Evolutionary conservation across 2,888 invertebrate genomes (phyloP).

Genomic region (Apodemia hepburni): DNA sequence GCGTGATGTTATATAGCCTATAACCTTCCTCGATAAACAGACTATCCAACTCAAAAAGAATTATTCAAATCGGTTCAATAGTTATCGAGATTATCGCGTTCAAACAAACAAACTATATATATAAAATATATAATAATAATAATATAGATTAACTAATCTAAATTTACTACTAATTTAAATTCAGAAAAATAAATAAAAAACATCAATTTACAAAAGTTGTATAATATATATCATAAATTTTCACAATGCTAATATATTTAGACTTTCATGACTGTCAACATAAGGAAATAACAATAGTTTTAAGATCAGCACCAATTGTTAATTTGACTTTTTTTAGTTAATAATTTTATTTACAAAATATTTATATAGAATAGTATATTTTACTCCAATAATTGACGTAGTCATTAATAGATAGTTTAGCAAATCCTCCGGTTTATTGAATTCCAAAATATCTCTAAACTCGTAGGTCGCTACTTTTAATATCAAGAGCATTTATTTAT

Average conservation of each 20-base stretch:
- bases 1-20: too few species aligned
- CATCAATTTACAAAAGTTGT: slow-evolving; percentile 68
- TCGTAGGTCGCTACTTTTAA: too few species aligned
- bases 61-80: too few species aligned
- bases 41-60: too few species aligned
- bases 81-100: too few species aligned
- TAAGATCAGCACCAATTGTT: slow-evolving; percentile 12
- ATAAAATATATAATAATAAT: too few species aligned
- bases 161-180: too few species aligned
- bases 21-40: too few species aligned
- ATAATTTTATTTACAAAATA: neutral
- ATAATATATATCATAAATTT: slow-evolving; percentile 61
- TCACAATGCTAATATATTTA: slow-evolving; percentile 49
- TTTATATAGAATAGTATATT: neutral
- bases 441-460: neutral
- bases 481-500: too few species aligned
- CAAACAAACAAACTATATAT: too few species aligned
- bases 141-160: too few species aligned
- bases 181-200: slow-evolving; percentile 46
- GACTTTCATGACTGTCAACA: slow-evolving; percentile 42
- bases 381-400: neutral
- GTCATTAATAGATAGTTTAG: neutral
- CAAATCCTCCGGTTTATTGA: neutral
- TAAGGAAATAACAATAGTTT: slow-evolving; percentile 24
- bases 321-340: slow-evolving; percentile 4